Evolutionary conservation across 2,113 vertebrate genomes (phyloP), one percentile per base, ranked within the genome.

Genomic region (Callipepla californica): DNA sequence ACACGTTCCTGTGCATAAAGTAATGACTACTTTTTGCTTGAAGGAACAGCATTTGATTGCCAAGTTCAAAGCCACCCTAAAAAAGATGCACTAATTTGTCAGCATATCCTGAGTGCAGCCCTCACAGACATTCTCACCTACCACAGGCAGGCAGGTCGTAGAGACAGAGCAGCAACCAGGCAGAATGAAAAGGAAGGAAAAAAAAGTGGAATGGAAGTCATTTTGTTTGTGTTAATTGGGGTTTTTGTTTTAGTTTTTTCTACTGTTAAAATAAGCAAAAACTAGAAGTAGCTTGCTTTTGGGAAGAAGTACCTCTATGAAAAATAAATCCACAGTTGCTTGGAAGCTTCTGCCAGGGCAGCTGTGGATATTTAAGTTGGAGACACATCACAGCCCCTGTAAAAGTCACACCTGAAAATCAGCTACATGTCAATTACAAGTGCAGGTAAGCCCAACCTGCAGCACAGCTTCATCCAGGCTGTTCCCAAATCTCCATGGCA

Each of bases 21-120:
- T 15, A 61, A 80, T 8, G 38, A 34, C 69, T 92, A 88, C 80
- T 84, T 94, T 92, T 78, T 78, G 18, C 51, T 81, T 70, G 28
- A 88, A 92, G 83, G 57, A 89, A 78, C 10, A 61, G 86, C 22
- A 84, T 70, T 92, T 84, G 89, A 84, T 72, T 92, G 62, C 57
- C 89, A 89, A 84, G 69, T 78, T 67, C 92, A 84, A 90, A 90
- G 59, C 11, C 20, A 22, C 12, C 63, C 79, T 47, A 42, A 94
- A 73, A 80, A 77, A 84, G 42, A 93, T 12, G 62, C 14, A 84
- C 3, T 4, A 68, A 89, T 40, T 26, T 89, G 89, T 92, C 78
- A 93, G 87, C 81, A 93, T 38, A 90, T 91, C 50, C 77, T 77
- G 50, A 85, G 63, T 83, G 45, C 70, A 94, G 62, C 82, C 28